Percentiles rank a stretch among this genome's conserved stretches.
These are phyloP conservation scores for Hyles euphorbiae DNA, from an alignment of 1,140 invertebrate species.

Conservation along the genomic window DNA sequence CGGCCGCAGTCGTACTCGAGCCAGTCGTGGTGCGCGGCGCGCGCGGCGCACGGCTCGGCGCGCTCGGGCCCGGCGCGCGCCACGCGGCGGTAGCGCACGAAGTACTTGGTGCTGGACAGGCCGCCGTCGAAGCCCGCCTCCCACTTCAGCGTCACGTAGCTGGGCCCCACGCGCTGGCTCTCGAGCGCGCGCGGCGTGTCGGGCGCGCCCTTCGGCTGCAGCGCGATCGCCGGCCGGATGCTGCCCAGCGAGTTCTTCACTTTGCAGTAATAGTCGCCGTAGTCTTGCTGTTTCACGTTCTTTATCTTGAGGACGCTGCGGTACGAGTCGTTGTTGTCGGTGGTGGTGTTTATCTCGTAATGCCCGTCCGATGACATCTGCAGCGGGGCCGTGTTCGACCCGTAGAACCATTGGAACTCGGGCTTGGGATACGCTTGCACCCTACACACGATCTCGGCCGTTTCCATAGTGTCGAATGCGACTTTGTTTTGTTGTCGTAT, in stretches of 20 bases:
- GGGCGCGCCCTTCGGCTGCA: conserved; percentile 90
- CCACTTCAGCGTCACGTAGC: conserved; percentile 87
- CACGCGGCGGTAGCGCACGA: conserved; percentile 84
- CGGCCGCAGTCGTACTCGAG: conserved; percentile 88
- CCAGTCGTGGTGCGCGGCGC: conserved; percentile 80
- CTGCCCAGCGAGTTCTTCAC: conserved; percentile 86
- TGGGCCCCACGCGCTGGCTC: conserved; percentile 83
- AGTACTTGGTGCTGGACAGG: conserved; percentile 88
- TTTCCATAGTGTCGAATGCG: conserved; percentile 89
- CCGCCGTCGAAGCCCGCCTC: conserved; percentile 94
- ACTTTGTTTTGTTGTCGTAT: conserved; percentile 92
- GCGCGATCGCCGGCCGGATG: conserved; percentile 84
- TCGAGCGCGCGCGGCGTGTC: conserved; percentile 85
- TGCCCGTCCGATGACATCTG: conserved; percentile 88
- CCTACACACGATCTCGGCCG: conserved; percentile 89
- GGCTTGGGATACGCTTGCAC: conserved; percentile 94
- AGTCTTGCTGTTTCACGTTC: conserved; percentile 86
- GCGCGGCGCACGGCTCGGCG: conserved; percentile 73
- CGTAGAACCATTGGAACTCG: conserved; percentile 93
- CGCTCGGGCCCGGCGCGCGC: conserved; percentile 61
- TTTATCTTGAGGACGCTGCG: conserved; percentile 86
- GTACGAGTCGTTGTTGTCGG: conserved; percentile 90
- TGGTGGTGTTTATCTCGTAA: conserved; percentile 88
- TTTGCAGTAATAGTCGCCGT: conserved; percentile 92
- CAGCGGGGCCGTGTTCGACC: conserved; percentile 81